Base-by-base conservation (phyloP, 64 coral and sea anemone genomes). In the Catalaphyllia jardinei region DNA sequence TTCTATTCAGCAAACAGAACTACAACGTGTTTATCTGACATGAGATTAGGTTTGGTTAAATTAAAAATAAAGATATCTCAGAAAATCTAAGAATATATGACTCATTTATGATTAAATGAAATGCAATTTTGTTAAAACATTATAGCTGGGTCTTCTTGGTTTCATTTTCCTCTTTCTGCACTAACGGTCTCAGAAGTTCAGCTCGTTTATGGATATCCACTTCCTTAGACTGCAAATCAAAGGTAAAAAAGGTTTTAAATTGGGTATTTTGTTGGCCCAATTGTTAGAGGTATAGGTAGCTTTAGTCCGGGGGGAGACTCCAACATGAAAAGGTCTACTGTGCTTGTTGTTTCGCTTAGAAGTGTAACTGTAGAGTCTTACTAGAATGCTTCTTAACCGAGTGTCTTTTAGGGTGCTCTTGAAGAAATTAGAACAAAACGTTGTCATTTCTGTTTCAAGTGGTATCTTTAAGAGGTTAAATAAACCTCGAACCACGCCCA, bases 161-260 rank as follows among this genome's bases (percentile, higher is more conserved):
- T 71, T 85, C 62, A 72, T 52, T 85, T 50, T 85, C 81, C 50
- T 85, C 81, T 85, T 71, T 85, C 39, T 69, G 11, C 20, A 27
- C n/a, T 35, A 42, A 29, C 4, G 86, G 86, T 22, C 4, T 50
- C 18, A 77, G 31, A 76, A 88, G 86, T 64, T 77, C 71, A 38
- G 74, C 60, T 60, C 86, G 71, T 71, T 88, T 88, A 60, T 88
- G 86, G n/a, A 88, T 74, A 72, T 88, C 86, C 29, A 61, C 74
- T 77, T 88, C 86, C 63, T 76, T 75, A 15, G 51, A 30, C 86
- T 88, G 86, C 76, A 24, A 18, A 60, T 8, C 11, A 52, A 61
- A 72, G 0, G 11, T 0, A 35, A 67, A 4, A 51, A 71, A 29
- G 24, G 30, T 46, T 67, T 67, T 79, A 79, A 25, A 22, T 29